Evolutionary conservation across 2,888 invertebrate species (phyloP).

Genomic region (Cryptophagus acutangulus): DNA sequence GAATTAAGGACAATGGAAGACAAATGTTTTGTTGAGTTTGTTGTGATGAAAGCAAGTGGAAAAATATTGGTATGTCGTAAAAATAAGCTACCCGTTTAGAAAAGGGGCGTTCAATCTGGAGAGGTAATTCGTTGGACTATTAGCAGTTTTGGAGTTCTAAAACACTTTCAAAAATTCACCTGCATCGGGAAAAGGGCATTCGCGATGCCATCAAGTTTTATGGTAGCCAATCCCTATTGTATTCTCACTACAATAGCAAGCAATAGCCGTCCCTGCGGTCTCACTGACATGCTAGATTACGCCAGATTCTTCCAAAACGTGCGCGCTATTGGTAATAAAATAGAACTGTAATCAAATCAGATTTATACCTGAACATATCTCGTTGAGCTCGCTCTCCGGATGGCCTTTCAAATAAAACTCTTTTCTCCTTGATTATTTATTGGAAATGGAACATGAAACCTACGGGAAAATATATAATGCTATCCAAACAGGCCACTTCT

Average conservation of each 20-base stretch:
- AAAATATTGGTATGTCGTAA: constrained; percentile 6
- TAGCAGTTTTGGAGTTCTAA: constrained; percentile 9
- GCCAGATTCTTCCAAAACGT: constrained; percentile 30
- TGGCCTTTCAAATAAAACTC: constrained; percentile 6
- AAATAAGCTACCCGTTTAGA: constrained; percentile 1
- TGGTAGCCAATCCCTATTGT: constrained; percentile 33
- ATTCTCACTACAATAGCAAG: constrained; percentile 31
- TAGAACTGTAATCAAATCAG: constrained; percentile 34
- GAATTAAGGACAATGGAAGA: neutral
- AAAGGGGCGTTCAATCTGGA: constrained; percentile 6
- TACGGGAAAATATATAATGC: constrained; percentile 2
- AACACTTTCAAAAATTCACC: constrained; percentile 8
- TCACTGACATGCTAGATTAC: constrained; percentile 32
- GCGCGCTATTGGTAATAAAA: constrained; percentile 34
- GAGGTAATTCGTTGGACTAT: constrained; percentile 4
- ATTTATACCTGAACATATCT: constrained; percentile 34
- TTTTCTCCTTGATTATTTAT: constrained; percentile 8
- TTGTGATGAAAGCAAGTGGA: constrained; percentile 5
- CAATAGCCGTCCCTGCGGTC: constrained; percentile 29
- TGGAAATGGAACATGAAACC: constrained; percentile 4
- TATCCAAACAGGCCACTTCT: constrained; percentile 10
- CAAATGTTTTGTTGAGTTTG: neutral
- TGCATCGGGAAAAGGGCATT: constrained; percentile 5
- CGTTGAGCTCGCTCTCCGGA: constrained; percentile 8
- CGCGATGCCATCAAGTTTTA: constrained; percentile 31